phyloP scores from a whole-genome alignment of 2,113 vertebrate species.

The Nothoprocta pentlandii region DNA sequence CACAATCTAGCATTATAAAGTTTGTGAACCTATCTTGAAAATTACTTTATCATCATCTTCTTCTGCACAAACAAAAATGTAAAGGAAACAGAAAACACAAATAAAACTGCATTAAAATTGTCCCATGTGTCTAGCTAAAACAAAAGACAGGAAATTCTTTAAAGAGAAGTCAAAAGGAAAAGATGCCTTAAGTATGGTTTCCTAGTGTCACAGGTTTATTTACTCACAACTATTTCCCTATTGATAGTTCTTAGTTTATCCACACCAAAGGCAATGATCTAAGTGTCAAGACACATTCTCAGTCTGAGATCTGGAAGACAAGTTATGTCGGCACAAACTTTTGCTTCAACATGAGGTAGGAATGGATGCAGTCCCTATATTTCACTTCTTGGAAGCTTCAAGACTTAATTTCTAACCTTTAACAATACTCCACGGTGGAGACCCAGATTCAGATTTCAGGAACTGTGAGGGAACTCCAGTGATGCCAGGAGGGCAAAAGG shows the following conservation, averaged over 20 bases:
- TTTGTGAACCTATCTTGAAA: constrained; percentile 27
- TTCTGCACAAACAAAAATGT: constrained; percentile 31
- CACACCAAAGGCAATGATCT: neutral
- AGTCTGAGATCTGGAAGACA: neutral
- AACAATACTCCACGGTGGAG: neutral
- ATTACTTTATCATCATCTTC: constrained; percentile 11
- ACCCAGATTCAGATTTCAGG: neutral
- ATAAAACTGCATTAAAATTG: constrained; percentile 54
- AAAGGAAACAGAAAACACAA: constrained; percentile 60
- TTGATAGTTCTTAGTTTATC: neutral
- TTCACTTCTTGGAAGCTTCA: neutral
- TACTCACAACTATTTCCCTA: neutral
- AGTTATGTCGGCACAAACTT: neutral
- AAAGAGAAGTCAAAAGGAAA: constrained; percentile 27
- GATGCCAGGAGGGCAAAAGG: neutral
- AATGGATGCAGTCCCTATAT: neutral
- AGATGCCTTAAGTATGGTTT: constrained; percentile 38
- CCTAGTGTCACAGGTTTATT: neutral
- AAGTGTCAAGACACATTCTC: neutral
- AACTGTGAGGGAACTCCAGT: neutral
- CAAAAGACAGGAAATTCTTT: constrained; percentile 61
- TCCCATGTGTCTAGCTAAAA: constrained; percentile 38
- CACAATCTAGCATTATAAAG: constrained; percentile 9
- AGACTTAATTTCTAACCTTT: neutral
- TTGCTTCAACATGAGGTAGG: neutral